Evolutionary conservation across 2,797 vertebrate genomes (phyloP), one percentile per base, ranked within the genome.

Genomic region (Pipistrellus pygmaeus): DNA sequence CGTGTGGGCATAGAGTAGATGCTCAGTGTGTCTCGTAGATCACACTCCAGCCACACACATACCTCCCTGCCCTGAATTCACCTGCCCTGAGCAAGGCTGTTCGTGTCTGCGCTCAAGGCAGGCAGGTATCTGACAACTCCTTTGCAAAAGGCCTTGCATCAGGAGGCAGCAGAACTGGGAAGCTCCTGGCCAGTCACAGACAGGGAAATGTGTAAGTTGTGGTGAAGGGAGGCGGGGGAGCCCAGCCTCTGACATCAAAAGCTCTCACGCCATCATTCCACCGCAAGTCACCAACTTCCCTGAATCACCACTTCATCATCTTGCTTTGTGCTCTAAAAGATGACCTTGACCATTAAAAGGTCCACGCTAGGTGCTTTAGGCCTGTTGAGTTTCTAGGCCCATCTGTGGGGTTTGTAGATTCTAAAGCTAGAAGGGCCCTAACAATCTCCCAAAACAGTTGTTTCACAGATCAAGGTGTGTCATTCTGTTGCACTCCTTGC

Each of bases 381-480:
- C 41, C 77, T 46, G 17, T 2, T 57, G n/a, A 69, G 5, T 30
- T 55, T 23, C 9, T 25, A 68, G 41, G 25, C 27, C 46, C 2
- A 1, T 30, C 20, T n/a, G 15, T 6, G n/a, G n/a, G 15, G 30
- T 46, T 41, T 8, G 10, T 9, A 44, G 55, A 13, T 41, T 25
- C 4, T 12, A 15, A 17, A 48, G 51, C 48, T 35, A 38, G 85
- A 51, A 35, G 57, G 6, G 6, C 32, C 83, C 27, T 85, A 35
- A 27, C 11, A 27, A 7, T 13, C 25, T 41, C 0, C 18, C 2
- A 0, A 66, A 55, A 23, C 21, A 9, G 23, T 44, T 10, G 2
- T 53, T 71, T 85, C 53, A 27, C 11, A 30, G 35, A 12, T 13
- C 38, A 6, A 1, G 21, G 8, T 27, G 46, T 8, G 0, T 41